These are phyloP conservation scores for Eulemur mongoz DNA, from an alignment of 2,797 vertebrate species.

Conservation along the genomic window DNA sequence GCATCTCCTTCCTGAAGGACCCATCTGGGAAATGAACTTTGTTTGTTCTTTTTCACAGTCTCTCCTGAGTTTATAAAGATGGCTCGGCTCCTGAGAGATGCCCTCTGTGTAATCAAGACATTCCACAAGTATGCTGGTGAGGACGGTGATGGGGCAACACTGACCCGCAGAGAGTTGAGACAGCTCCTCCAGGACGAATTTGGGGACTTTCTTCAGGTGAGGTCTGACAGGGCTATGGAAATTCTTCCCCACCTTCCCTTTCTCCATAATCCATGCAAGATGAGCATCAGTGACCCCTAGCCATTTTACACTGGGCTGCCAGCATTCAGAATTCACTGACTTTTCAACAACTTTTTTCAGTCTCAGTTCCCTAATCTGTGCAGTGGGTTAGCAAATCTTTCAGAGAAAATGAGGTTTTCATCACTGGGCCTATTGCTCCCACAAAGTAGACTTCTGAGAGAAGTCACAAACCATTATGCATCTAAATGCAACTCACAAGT, in stretches of 20 bases:
- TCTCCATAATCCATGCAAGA: neutral
- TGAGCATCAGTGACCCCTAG: neutral
- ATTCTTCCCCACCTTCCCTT: neutral
- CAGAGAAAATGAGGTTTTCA: neutral
- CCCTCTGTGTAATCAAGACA: conserved; percentile 54
- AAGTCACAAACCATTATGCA: neutral
- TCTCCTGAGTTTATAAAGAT: conserved; percentile 53
- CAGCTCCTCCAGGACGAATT: conserved; percentile 60
- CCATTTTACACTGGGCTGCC: neutral
- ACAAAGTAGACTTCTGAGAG: neutral
- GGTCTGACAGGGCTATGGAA: neutral
- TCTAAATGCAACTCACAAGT: neutral
- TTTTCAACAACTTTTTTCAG: neutral
- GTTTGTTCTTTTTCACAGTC: conserved; percentile 45
- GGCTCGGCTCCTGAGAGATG: conserved; percentile 56
- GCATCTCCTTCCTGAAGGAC: neutral
- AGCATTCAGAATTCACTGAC: neutral
- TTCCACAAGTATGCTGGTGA: conserved; percentile 71
- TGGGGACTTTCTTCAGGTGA: conserved; percentile 69
- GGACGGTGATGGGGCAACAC: neutral
- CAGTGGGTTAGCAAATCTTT: neutral
- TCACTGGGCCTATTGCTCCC: neutral
- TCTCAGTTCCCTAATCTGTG: neutral
- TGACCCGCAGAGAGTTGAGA: conserved; percentile 58
- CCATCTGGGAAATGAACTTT: neutral